Evolutionary conservation across 2,113 vertebrate species (phyloP).

Genomic region (Oncorhynchus gorbuscha): DNA sequence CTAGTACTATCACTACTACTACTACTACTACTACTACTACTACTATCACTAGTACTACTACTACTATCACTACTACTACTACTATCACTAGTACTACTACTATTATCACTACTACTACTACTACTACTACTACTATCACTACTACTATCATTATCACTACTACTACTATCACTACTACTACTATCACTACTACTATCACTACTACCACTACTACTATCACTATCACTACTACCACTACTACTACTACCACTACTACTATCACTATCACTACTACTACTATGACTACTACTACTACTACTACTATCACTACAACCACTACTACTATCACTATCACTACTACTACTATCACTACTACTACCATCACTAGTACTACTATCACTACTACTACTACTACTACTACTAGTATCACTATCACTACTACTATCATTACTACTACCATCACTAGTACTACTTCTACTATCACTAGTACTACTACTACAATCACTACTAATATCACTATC

Average conservation of each 20-base stretch:
- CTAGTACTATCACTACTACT: too few relatives aligned
- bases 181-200: accelerated
- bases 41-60: too few relatives aligned
- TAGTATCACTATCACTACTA: too few relatives aligned
- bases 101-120: background rate
- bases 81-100: too few relatives aligned
- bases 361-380: slow-evolving; percentile 41
- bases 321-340: too few relatives aligned
- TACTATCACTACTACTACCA: slow-evolving; percentile 39
- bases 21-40: too few relatives aligned
- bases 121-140: too few relatives aligned
- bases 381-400: slow-evolving; percentile 80
- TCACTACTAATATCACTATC: slow-evolving; percentile 66
- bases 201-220: background rate
- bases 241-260: accelerated
- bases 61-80: background rate
- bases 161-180: background rate
- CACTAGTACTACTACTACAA: background rate
- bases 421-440: slow-evolving; percentile 53
- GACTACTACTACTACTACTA: too few relatives aligned
- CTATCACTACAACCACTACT: accelerated
- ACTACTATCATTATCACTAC: too few relatives aligned
- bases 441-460: too few relatives aligned
- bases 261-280: too few relatives aligned
- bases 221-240: accelerated